Base-by-base conservation (phyloP, 92 coral and sea anemone species). In the Phymanthus crucifer region DNA sequence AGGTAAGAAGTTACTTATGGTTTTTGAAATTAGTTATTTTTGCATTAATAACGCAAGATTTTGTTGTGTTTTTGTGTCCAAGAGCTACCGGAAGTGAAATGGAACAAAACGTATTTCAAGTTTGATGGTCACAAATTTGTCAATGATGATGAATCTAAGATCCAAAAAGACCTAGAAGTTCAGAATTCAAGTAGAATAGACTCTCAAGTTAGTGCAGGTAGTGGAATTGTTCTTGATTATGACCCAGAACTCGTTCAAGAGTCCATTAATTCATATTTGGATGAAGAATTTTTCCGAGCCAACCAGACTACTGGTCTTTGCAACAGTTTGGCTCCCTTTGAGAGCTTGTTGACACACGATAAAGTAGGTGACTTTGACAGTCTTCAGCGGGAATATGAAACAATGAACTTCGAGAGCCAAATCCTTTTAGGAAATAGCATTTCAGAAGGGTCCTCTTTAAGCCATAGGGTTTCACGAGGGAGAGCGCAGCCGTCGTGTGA, bases 141-240 rank as follows among this genome's bases (percentile, higher is more conserved):
- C 38, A 56, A 37, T 40, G 66, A 27, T 17, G 27, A 27, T 33
- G 46, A 46, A 47, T 19, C 54, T 61, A 27, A 12, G 9, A 11
- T 8, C 35, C 68, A 61, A 61, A 61, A 12, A 61, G 33, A 29
- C 36, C 17, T 26, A 24, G 34, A 29, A 27, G 35, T 32, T 12
- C 24, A 78, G 3, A 31, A 27, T 11, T 56, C 66, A 4, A 24
- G 32, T 12, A 24, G 33, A 11, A 61, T 27, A 61, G 68, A 70
- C 40, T 32, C 71, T 66, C 84, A 74, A 29, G 52, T 38, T 29
- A 79, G 56, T 74, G 89, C 88, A 12, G 87, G 80, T 66, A 89
- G 93, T 64, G 85, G 79, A 61, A 82, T 94, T 17, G 78, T 74
- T 36, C 83, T 94, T 17, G 90, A 92, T 29, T 92, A 94, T 73